Conservation (phyloP, 1,140 invertebrate species). For the Prorops nasuta region DNA sequence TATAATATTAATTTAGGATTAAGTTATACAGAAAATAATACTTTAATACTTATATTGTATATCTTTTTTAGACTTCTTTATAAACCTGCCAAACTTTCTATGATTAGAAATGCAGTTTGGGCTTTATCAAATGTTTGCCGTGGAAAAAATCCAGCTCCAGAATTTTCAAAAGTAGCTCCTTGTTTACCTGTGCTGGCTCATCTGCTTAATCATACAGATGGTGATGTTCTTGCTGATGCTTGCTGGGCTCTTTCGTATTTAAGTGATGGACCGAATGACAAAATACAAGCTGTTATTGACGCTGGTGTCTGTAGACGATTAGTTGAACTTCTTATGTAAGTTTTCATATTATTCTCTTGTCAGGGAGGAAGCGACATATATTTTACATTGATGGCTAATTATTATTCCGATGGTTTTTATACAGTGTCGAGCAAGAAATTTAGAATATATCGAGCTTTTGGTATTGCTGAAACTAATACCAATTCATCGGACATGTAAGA, state of each 20-base stretch:
- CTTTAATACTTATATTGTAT: no score
- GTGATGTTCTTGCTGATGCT: conserved; percentile 90
- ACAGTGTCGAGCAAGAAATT: no score
- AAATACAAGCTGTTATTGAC: conserved; percentile 97
- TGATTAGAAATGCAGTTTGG: conserved; percentile 98
- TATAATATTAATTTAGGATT: no score
- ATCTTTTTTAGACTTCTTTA: conserved; percentile 70
- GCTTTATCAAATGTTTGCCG: conserved; percentile 94
- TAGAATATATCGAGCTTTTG: no score
- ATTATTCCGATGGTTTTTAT: no score
- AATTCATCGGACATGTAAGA: no score
- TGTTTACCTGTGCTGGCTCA: conserved; percentile 85
- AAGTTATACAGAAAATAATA: no score
- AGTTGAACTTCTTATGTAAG: conserved; percentile 90
- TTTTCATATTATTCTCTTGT: conserved; percentile 19
- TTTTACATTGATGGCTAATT: no score
- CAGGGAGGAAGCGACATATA: no score
- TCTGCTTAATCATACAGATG: conserved; percentile 85
- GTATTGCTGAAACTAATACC: no score
- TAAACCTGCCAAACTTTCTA: conserved; percentile 80
- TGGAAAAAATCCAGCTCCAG: conserved; percentile 94
- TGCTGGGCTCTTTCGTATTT: conserved; percentile 89
- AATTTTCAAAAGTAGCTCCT: conserved; percentile 82
- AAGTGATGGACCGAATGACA: conserved; percentile 96
- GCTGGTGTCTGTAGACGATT: conserved; percentile 91